Conservation (phyloP, 2,113 vertebrate species). For the Pardalotus punctatus region DNA sequence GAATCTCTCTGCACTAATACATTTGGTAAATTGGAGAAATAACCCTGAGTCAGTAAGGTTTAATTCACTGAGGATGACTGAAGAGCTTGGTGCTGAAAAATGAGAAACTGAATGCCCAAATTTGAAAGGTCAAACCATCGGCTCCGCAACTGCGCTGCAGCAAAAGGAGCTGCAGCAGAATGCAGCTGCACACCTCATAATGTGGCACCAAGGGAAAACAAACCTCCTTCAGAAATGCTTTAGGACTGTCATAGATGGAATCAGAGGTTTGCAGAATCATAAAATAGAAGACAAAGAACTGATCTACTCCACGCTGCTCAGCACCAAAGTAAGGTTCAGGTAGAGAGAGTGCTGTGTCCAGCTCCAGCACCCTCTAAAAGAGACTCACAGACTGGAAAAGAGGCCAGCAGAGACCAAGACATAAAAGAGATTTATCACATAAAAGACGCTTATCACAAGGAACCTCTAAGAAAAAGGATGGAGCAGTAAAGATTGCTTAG, state of each 20-base stretch:
- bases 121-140: no score
- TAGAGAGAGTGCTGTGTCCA: background rate
- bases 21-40: background rate
- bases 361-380: background rate
- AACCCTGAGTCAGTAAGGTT: background rate
- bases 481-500: background rate
- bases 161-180: background rate
- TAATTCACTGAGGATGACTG: background rate
- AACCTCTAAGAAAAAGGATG: background rate
- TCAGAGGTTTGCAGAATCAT: background rate
- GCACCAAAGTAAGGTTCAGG: background rate
- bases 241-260: background rate
- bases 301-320: background rate
- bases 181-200: background rate
- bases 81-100: background rate
- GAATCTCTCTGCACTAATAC: background rate
- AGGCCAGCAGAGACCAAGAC: background rate
- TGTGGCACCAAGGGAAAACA: background rate
- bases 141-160: background rate
- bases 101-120: background rate
- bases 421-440: background rate
- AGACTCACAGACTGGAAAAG: background rate
- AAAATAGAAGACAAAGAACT: background rate
- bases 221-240: background rate
- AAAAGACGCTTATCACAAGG: background rate